Evolutionary conservation across 2,888 invertebrate species (phyloP), one percentile per base, ranked within the genome.

Genomic region (Metalampra italica): DNA sequence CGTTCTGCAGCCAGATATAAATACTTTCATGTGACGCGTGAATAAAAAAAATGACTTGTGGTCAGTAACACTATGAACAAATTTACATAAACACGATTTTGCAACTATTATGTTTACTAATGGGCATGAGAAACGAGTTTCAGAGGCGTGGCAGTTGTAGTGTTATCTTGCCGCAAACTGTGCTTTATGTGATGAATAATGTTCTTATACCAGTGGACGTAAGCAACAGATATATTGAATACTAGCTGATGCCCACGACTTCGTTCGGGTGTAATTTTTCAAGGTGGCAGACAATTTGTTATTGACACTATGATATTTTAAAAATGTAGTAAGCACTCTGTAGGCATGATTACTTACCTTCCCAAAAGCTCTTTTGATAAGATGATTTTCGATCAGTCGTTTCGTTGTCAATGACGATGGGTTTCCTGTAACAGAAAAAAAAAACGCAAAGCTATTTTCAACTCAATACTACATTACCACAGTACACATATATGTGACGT

Each of bases 331-430:
- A 30, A 8, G 30, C 8, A n/a, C n/a, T n/a, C n/a, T n/a, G n/a
- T 66, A 55, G 11, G 11, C 34, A 34, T 38, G 58, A 11, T 3
- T 39, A 14, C 82, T 77, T 57, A 89, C 88, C 87, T 68, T 88
- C 87, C 88, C 88, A 89, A 65, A 82, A 88, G 65, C 51, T 77
- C 52, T 78, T 73, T 57, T 84, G 84, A 53, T 74, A 86, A 15
- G 78, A 68, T 36, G 78, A 57, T 70, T 87, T 88, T 64, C 78
- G 76, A 47, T 79, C 75, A 56, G 70, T 77, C 66, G 75, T 69
- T 64, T 82, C 77, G 63, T 69, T 71, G 53, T 67, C 66, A 47
- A 66, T 67, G 38, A 71, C 63, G 46, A 61, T 63, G 45, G 76
- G 72, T 76, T 86, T 86, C 60, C 88, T 88, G 82, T 49, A 87